phyloP scores from a whole-genome alignment of 2,113 vertebrate genomes.

The Tretioscincus oriximinensis region DNA sequence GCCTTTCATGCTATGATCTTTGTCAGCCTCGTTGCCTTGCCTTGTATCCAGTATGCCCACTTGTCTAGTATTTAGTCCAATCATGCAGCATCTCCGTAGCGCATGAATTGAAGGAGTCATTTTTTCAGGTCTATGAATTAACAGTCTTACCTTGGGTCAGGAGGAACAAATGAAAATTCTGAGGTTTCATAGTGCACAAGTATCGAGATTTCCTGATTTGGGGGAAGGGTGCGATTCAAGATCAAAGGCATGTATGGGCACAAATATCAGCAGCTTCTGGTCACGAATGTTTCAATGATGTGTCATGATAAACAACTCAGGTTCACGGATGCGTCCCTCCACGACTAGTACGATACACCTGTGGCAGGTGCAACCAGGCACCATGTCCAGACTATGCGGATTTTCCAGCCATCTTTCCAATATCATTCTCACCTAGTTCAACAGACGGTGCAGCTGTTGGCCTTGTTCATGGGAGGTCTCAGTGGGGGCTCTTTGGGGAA shows the following conservation, averaged over 20 bases:
- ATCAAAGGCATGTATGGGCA: background rate
- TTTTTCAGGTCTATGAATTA: background rate
- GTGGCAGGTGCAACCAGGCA: background rate
- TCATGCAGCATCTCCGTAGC: background rate
- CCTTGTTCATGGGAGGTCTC: constrained; percentile 90
- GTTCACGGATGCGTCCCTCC: background rate
- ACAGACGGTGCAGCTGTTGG: constrained; percentile 88
- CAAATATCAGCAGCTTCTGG: background rate
- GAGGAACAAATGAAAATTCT: constrained; percentile 20
- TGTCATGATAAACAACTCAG: background rate
- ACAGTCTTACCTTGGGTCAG: background rate
- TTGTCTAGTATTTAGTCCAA: background rate
- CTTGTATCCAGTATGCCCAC: background rate
- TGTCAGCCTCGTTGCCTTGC: background rate
- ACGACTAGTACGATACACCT: background rate
- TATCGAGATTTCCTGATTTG: background rate
- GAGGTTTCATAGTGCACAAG: background rate
- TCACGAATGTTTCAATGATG: background rate
- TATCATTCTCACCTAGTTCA: constrained; percentile 19
- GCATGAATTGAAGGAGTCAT: background rate
- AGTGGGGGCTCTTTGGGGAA: constrained; percentile 77
- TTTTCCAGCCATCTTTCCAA: background rate
- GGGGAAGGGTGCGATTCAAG: background rate
- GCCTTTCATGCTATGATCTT: background rate
- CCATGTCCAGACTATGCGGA: constrained; percentile 47